Conservation (phyloP, 2,797 vertebrate genomes). For the Arrhamphus sclerolepis region DNA sequence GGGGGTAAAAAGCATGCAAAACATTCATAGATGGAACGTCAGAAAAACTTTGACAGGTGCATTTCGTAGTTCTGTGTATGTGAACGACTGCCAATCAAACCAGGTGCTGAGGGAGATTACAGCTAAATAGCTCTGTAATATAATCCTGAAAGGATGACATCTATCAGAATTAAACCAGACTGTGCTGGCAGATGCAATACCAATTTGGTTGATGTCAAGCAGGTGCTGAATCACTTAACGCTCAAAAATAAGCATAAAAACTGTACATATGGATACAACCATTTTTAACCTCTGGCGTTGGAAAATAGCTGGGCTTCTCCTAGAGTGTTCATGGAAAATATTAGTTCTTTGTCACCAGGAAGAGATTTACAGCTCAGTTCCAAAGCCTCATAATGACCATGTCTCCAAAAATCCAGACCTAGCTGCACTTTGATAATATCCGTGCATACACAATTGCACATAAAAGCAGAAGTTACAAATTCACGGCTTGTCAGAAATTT, state of each 20-base stretch:
- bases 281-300: slow-evolving; percentile 50
- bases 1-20: slow-evolving; percentile 44
- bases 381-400: slow-evolving; percentile 80
- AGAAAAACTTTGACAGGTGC: slow-evolving; percentile 66
- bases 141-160: slow-evolving; percentile 27
- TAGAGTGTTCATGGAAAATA: slow-evolving; percentile 77
- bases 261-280: slow-evolving; percentile 37
- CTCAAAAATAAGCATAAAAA: slow-evolving; percentile 45
- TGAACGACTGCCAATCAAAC: slow-evolving; percentile 49
- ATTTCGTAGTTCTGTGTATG: slow-evolving; percentile 48
- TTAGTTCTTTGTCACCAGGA: slow-evolving; percentile 78
- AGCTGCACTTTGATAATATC: slow-evolving; percentile 59
- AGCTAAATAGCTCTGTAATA: slow-evolving; percentile 15
- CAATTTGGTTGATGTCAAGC: slow-evolving; percentile 63
- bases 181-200: slow-evolving; percentile 44
- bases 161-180: slow-evolving; percentile 36
- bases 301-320: slow-evolving; percentile 57
- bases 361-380: slow-evolving; percentile 76
- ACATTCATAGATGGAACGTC: slow-evolving; percentile 54
- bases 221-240: slow-evolving; percentile 70
- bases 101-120: slow-evolving; percentile 15
- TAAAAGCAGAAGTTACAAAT: slow-evolving; percentile 37
- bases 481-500: slow-evolving; percentile 22
- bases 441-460: slow-evolving; percentile 28
- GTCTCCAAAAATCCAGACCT: slow-evolving; percentile 65